Conservation (phyloP, 2,113 vertebrate species). For the Chaetodon auriga region DNA sequence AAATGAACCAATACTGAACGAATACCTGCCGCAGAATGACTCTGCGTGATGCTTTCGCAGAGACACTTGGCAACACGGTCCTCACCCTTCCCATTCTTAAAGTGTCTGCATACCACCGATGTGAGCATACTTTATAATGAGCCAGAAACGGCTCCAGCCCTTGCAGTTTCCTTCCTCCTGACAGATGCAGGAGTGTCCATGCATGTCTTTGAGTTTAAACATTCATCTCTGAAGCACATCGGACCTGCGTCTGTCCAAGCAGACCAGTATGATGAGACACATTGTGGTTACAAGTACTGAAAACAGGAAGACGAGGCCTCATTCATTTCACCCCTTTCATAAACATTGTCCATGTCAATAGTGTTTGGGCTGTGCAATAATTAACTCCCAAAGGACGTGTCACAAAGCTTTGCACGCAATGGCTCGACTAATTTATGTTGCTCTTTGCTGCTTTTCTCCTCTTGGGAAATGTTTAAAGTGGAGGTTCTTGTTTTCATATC, state of each 20-base stretch:
- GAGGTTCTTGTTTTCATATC: neutral
- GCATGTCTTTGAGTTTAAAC: slow-evolving; percentile 87
- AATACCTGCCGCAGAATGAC: neutral
- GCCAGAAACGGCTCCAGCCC: neutral
- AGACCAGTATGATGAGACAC: slow-evolving; percentile 66
- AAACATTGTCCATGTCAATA: slow-evolving; percentile 10
- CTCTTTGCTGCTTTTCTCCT: neutral
- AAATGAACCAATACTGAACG: slow-evolving; percentile 2
- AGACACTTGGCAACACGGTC: slow-evolving; percentile 74
- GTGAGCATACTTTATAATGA: neutral
- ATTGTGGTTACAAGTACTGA: slow-evolving; percentile 41
- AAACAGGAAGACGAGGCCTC: neutral
- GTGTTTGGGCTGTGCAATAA: slow-evolving; percentile 35
- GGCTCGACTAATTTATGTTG: slow-evolving; percentile 67
- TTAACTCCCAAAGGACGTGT: slow-evolving; percentile 66
- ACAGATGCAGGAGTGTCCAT: slow-evolving; percentile 81
- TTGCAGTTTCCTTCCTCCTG: slow-evolving; percentile 15
- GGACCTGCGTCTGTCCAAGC: slow-evolving; percentile 74
- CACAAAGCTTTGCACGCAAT: slow-evolving; percentile 81
- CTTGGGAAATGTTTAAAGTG: neutral
- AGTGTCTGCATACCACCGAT: slow-evolving; percentile 74
- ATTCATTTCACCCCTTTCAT: neutral
- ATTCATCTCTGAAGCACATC: slow-evolving; percentile 61
- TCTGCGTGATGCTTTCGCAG: slow-evolving; percentile 64
- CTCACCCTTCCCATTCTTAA: slow-evolving; percentile 77